Conservation (phyloP, 1,140 invertebrate genomes). For the Drosophila prosaltans region DNA sequence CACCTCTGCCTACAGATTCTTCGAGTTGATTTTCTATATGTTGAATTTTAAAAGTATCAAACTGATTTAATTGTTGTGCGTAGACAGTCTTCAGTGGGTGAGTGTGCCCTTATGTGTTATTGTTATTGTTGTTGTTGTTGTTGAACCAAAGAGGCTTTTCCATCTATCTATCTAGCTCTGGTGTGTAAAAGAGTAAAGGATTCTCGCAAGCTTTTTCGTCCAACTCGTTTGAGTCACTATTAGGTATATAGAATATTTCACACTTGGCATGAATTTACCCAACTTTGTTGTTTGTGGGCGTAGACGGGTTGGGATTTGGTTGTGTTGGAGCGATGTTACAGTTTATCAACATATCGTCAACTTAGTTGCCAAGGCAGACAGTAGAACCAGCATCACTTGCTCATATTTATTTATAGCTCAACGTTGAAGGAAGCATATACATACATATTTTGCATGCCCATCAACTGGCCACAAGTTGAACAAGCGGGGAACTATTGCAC, state of each 20-base stretch:
- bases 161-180: background rate
- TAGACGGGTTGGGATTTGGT: background rate
- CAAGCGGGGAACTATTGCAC: constrained; percentile 15
- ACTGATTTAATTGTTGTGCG: background rate
- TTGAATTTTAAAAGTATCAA: too few species aligned
- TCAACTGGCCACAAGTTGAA: constrained; percentile 57
- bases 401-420: constrained; percentile 80
- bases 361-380: constrained; percentile 56
- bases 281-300: constrained; percentile 1
- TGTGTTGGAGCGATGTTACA: constrained; percentile 56
- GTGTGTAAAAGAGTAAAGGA: constrained; percentile 3
- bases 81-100: background rate
- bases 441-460: constrained; percentile 42
- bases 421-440: constrained; percentile 43
- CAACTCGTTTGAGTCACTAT: constrained; percentile 3
- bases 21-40: too few species aligned
- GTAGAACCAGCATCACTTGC: constrained; percentile 55
- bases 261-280: constrained; percentile 6
- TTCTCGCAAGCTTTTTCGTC: constrained; percentile 6
- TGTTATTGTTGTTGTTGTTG: background rate
- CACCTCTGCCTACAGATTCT: background rate
- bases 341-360: constrained; percentile 80
- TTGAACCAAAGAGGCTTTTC: background rate
- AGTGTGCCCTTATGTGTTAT: background rate
- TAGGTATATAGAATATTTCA: constrained; percentile 13